phyloP scores from a whole-genome alignment of 2,113 vertebrate genomes.

The Shinisaurus crocodilurus region DNA sequence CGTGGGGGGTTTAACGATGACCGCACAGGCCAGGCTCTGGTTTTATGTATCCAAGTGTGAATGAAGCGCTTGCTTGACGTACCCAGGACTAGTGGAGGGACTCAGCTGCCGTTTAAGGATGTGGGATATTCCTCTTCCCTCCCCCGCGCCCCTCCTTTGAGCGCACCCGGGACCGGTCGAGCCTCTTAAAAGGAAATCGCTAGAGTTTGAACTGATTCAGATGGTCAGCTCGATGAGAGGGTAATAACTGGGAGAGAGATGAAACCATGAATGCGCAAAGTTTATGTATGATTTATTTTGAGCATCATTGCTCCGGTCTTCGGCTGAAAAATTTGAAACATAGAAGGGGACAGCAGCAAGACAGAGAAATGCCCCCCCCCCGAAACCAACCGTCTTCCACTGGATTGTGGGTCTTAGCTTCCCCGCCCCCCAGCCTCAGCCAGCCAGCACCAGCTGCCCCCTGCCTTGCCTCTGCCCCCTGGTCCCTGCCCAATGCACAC shows the following conservation, averaged over 20 bases:
- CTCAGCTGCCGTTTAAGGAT: background rate
- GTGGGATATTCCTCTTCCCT: background rate
- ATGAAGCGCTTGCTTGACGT: background rate
- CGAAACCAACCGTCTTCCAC: background rate
- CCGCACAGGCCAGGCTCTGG: background rate
- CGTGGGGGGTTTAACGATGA: background rate
- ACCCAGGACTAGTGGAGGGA: background rate
- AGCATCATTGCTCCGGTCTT: no score
- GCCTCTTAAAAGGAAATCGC: background rate
- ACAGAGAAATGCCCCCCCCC: background rate
- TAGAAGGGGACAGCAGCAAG: background rate
- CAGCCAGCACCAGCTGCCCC: no score
- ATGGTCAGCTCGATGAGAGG: background rate
- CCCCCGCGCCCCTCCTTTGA: background rate
- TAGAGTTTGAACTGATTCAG: background rate
- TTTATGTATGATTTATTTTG: background rate
- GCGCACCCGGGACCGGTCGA: background rate
- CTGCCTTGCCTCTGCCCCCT: no score
- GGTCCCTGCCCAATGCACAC: no score
- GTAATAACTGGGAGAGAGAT: background rate
- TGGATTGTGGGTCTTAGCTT: background rate
- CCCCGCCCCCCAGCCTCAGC: background rate
- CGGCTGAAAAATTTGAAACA: background rate
- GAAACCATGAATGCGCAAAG: background rate
- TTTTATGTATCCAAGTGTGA: conserved; percentile 1